Conservation (phyloP, 2,113 vertebrate genomes). For the Ctenomys sociabilis region DNA sequence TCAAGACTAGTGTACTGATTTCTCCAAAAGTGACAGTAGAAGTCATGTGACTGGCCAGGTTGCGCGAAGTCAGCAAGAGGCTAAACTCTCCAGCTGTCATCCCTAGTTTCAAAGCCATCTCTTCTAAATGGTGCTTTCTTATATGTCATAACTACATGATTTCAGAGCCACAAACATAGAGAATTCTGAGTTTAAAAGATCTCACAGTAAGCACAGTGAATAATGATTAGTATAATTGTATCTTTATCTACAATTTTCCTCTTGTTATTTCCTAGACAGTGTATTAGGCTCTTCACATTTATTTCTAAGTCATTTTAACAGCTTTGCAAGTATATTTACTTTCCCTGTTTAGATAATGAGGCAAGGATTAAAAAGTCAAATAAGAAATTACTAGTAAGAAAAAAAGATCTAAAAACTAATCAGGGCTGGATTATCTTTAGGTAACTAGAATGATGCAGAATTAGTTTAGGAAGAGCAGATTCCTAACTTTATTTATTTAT, state of each 20-base stretch:
- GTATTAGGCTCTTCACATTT: constrained; percentile 3
- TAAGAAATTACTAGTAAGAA: neutral
- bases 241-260: neutral
- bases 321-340: neutral
- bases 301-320: constrained; percentile 3
- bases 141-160: neutral
- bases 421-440: neutral
- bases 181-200: constrained; percentile 26
- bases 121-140: neutral
- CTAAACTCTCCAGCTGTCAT: neutral
- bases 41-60: neutral
- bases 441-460: neutral
- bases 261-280: neutral
- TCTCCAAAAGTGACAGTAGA: neutral
- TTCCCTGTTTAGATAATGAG: constrained; percentile 13
- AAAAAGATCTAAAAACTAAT: neutral
- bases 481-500: too few species aligned
- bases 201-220: neutral
- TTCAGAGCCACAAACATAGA: neutral
- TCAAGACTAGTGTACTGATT: neutral
- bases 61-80: neutral
- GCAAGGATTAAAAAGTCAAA: neutral
- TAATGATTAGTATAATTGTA: neutral
- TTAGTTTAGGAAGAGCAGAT: neutral
- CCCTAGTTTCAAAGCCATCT: neutral